phyloP scores from a whole-genome alignment of 2,888 invertebrate genomes.

The Cylindroiulus punctatus region DNA sequence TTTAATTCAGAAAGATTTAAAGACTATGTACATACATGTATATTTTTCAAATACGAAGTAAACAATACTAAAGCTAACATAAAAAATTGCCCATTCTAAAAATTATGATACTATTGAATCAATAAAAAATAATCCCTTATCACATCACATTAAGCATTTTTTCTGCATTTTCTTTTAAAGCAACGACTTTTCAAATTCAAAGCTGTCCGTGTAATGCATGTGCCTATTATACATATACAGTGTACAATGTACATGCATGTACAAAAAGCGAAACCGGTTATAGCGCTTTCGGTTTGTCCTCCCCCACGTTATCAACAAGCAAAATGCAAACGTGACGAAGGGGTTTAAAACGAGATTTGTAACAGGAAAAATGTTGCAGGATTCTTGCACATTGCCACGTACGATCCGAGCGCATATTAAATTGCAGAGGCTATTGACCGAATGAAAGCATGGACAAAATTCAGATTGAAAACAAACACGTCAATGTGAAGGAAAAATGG shows the following conservation, averaged over 20 bases:
- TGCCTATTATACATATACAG: too few species aligned
- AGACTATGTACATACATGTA: too few species aligned
- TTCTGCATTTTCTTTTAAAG: not conserved
- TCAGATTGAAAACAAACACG: not conserved
- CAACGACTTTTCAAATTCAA: not conserved
- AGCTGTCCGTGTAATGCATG: not conserved
- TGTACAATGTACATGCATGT: not conserved
- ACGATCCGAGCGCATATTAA: not conserved
- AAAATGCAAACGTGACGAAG: not conserved
- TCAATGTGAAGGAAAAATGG: not conserved
- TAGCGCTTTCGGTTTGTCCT: not conserved
- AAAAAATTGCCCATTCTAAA: too few species aligned
- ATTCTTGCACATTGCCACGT: constrained; percentile 12
- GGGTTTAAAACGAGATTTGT: constrained; percentile 25
- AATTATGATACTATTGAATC: too few species aligned
- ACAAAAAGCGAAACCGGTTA: not conserved
- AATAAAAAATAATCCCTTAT: not conserved
- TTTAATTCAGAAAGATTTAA: too few species aligned
- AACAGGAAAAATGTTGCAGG: not conserved
- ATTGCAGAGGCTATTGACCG: constrained; percentile 28
- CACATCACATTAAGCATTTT: not conserved
- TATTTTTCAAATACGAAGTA: too few species aligned
- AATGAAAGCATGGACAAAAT: not conserved
- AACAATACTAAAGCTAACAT: too few species aligned
- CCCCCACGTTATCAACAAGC: not conserved